phyloP scores from a whole-genome alignment of 2,113 vertebrate genomes.

The Microtus montanus region DNA sequence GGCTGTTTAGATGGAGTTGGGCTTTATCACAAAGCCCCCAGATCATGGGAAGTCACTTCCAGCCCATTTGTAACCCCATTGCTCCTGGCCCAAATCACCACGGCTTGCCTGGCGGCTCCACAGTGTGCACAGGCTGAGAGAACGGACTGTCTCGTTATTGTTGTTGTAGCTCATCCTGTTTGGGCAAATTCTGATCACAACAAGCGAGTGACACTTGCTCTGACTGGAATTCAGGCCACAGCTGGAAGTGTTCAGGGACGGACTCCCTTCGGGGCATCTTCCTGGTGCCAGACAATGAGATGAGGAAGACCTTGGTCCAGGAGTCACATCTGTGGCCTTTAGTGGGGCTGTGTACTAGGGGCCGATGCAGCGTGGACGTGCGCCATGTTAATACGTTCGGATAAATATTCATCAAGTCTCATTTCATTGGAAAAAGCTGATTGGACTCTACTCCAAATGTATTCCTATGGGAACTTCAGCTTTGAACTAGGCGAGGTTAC shows the following conservation, averaged over 20 bases:
- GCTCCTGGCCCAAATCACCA: not conserved
- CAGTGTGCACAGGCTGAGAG: not conserved
- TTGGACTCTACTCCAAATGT: not conserved
- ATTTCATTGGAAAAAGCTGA: not conserved
- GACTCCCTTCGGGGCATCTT: conserved; percentile 26
- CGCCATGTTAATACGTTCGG: not conserved
- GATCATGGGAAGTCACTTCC: not conserved
- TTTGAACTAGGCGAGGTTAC: not conserved
- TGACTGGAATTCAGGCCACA: not conserved
- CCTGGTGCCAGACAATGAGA: not conserved
- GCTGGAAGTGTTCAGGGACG: conserved; percentile 39
- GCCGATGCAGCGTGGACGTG: not conserved
- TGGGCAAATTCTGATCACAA: not conserved
- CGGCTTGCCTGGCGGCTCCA: not conserved
- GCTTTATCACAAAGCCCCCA: not conserved
- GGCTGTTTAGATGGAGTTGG: not conserved
- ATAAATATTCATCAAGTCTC: not conserved
- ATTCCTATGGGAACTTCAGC: not conserved
- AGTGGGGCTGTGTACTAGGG: not conserved
- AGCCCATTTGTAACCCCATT: not conserved
- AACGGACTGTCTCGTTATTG: not conserved
- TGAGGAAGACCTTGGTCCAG: not conserved
- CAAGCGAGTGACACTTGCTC: not conserved
- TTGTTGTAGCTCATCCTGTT: not conserved
- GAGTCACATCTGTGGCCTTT: not conserved